Evolutionary conservation across 2,113 vertebrate species (phyloP).

Genomic region (Serinus canaria): DNA sequence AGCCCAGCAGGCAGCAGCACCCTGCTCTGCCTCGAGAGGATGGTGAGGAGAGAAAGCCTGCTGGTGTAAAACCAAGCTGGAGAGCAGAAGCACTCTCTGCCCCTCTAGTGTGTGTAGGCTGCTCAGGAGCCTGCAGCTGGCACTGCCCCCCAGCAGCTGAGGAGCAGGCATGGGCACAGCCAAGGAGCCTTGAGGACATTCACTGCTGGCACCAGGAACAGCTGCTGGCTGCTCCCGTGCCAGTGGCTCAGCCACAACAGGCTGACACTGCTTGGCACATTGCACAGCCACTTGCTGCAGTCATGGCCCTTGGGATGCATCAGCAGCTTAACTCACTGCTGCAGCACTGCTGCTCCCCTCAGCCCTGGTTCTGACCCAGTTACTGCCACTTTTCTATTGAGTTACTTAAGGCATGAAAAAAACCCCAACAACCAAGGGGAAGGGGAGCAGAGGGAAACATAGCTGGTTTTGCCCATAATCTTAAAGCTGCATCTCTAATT

Average conservation of each 20-base stretch:
- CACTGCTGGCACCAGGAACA: neutral
- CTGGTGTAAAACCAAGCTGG: neutral
- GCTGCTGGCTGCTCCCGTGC: fast-evolving
- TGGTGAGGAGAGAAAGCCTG: neutral
- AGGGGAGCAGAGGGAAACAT: neutral
- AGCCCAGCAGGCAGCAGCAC: neutral
- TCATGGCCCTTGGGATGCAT: neutral
- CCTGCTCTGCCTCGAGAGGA: neutral
- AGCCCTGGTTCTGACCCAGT: neutral
- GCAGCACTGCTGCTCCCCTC: neutral
- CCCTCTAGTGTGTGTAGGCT: neutral
- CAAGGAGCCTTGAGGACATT: neutral
- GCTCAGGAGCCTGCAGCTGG: neutral
- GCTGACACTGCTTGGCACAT: neutral
- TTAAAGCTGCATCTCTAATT: neutral
- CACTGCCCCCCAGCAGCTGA: neutral
- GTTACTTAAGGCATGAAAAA: neutral
- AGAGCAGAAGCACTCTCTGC: neutral
- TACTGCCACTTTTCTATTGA: neutral
- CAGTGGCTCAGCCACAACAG: neutral
- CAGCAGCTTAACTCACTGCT: neutral
- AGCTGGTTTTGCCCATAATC: neutral
- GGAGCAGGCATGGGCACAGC: neutral
- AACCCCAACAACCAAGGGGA: neutral
- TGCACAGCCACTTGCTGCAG: neutral